Conservation (phyloP, 1,140 invertebrate species). For the Diploscapter pachys region DNA sequence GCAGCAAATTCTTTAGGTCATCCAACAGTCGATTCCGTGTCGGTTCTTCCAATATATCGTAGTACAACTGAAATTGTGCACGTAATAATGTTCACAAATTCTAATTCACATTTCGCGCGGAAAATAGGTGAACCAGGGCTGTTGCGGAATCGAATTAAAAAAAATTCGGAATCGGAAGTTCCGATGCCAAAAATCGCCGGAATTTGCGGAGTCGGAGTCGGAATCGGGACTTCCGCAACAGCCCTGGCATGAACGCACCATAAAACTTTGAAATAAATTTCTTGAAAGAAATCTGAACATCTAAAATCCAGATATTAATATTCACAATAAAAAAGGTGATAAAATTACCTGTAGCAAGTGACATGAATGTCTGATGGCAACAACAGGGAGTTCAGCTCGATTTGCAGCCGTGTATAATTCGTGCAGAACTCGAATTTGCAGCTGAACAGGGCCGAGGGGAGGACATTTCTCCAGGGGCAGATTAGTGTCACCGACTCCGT, state of each 20-base stretch:
- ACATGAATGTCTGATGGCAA: slow-evolving; percentile 55
- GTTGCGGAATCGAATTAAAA: too few relatives aligned
- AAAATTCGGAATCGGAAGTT: too few relatives aligned
- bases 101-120: too few relatives aligned
- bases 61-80: slow-evolving; percentile 45
- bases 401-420: slow-evolving; percentile 55
- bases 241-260: neutral
- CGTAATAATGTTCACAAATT: neutral
- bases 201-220: too few relatives aligned
- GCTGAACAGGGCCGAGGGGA: slow-evolving; percentile 28
- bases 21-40: slow-evolving; percentile 46
- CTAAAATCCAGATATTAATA: too few relatives aligned
- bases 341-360: slow-evolving; percentile 50
- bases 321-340: neutral
- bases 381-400: slow-evolving; percentile 47
- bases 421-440: slow-evolving; percentile 56
- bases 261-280: slow-evolving; percentile 21
- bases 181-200: too few relatives aligned
- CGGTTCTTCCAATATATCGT: slow-evolving; percentile 46
- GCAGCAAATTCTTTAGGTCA: slow-evolving; percentile 46
- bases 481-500: slow-evolving; percentile 41
- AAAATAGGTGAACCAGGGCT: too few relatives aligned
- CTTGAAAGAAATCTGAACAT: neutral
- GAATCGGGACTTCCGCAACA: neutral
- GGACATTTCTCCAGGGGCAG: slow-evolving; percentile 14